Base-by-base conservation (phyloP, 2,797 vertebrate species). In the Meriones psammophilus region DNA sequence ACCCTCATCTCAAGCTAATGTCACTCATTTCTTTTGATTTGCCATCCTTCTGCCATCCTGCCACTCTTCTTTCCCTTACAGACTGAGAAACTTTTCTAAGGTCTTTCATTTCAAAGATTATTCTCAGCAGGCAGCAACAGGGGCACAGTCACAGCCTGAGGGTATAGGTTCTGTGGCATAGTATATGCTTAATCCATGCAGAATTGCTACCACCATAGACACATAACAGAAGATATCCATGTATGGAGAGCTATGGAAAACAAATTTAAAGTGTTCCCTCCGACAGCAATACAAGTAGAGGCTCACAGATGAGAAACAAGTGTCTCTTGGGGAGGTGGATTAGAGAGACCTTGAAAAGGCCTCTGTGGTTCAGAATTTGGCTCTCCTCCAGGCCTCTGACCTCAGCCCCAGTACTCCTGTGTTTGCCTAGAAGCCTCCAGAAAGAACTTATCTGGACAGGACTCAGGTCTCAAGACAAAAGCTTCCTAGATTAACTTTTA, bases 101-200 rank as follows among this genome's bases (percentile, higher is more conserved):
- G 79, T 60, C 33, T 60, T 69, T 90, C 74, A 68, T 89, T 95
- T 95, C 73, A 83, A 79, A 88, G 77, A 73, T 54, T 56, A 50
- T 71, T 74, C 76, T 66, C 18, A 68, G 13, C 58, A 73, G 26
- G 28, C 6, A 87, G 50, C 36, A 87, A 79, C n/a, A 74, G 92
- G 76, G 94, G 54, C 15, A 18, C 17, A 39, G n/a, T 76, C 24
- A 8, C 50, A 54, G 3, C 2, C 64, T n/a, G 6, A 79, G 20
- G 12, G 36, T 10, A 8, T 39, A 69, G 24, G 36, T 69, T 69
- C 80, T 74, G 64, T 54, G 62, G 42, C 39, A 64, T 20, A 30
- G n/a, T 10, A 26, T 28, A 26, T 73, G 26, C n/a, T 73, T 86
- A 79, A 36, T 68, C 56, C 26, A 9, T 17, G 20, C 8, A 14